Base-by-base conservation (phyloP, 30 jellyfish, hydroid and myxozoan species). In the Morbakka virulenta region DNA sequence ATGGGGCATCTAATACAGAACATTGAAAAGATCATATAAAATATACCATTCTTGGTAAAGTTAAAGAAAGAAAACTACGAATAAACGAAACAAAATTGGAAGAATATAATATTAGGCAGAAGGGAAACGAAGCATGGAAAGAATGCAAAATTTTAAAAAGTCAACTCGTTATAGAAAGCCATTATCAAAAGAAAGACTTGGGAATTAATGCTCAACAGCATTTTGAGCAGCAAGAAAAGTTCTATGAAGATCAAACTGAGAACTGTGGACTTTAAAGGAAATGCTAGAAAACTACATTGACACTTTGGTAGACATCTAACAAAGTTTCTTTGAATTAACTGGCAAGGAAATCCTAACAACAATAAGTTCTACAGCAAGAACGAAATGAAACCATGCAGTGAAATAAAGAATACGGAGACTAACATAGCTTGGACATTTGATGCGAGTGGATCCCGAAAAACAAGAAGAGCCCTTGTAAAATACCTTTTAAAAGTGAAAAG, bases 101-200 rank as follows among this genome's bases (percentile, higher is more conserved):
- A 72, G 81, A 82, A 69, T 71, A 66, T 47, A 82, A 27, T 65
- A 78, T 78, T 75, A 50, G 50, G 74, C 82, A 30, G 51, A 78
- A 78, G 64, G 81, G 82, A 78, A 62, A 63, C 30, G 89, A 78
- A 33, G 82, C 73, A 41, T 63, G 82, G 89, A 63, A 78, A 65
- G 81, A 63, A 62, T 65, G 89, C 81, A 78, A 49, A 64, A 32
- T 64, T 63, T 50, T 63, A 12, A 50, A 30, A 63, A 63, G 75
- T 63, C 27, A 26, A 63, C 75, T 63, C 27, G 75, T 14, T 25
- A 63, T n/a, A n/a, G n/a, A 63, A 63, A 63, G 9, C 20, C 70
- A 53, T 53, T 21, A 53, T 6, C 70, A 53, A 21, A 21, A 53
- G 70, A 21, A 53, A 53, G 70, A 53, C 24, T 21, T 21, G 4